These are phyloP conservation scores for Monopterus albus DNA, from an alignment of 2,113 vertebrate genomes.

Conservation along the genomic window DNA sequence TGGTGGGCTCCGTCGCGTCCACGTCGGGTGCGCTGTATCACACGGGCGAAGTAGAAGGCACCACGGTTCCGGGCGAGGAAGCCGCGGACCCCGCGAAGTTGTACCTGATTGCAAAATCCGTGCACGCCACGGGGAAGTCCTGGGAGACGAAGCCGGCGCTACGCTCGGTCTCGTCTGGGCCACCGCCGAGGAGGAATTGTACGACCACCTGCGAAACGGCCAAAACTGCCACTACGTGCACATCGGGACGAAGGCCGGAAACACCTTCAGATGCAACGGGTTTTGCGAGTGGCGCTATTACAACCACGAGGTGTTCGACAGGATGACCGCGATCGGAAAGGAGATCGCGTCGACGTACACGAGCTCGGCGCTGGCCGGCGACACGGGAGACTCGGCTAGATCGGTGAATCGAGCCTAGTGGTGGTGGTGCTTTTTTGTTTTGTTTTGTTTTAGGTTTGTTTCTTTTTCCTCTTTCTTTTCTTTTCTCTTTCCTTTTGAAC, in stretches of 20 bases:
- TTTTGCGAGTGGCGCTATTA: conserved; percentile 8
- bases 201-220: background rate
- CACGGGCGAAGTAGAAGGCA: background rate
- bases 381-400: conserved; percentile 15
- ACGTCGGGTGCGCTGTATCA: background rate
- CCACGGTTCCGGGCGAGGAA: background rate
- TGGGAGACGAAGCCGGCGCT: too few species aligned
- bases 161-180: conserved; percentile 14
- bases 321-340: background rate
- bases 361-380: background rate
- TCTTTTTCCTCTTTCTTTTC: too few species aligned
- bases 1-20: background rate
- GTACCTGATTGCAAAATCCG: too few species aligned
- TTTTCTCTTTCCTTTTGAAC: too few species aligned
- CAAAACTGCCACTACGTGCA: background rate
- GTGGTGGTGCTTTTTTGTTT: too few species aligned
- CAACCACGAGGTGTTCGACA: background rate
- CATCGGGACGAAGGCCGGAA: background rate
- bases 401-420: background rate
- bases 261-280: conserved; percentile 2
- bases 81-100: too few species aligned
- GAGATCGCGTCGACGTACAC: background rate
- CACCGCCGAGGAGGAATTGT: background rate
- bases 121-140: too few species aligned
- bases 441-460: too few species aligned